Base-by-base conservation (phyloP, 1,140 invertebrate species). In the Ceratosolen solmsi region DNA sequence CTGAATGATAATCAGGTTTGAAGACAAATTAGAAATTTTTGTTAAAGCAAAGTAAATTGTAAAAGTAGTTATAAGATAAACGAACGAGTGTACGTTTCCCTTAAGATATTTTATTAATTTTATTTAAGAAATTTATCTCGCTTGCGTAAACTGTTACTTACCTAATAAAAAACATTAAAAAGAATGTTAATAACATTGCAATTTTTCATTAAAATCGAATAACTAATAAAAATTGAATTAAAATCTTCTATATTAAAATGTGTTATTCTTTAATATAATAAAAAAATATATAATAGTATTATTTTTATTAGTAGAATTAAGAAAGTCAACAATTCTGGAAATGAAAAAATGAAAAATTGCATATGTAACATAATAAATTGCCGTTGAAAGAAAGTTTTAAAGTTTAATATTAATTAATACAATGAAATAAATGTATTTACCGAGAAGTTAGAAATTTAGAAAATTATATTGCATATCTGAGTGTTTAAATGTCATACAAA, bases 1-100 rank as follows among this genome's bases (percentile, higher is more conserved):
- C 81, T 86, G 65, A 79, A 81, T 75, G 51, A 86, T 82, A 54
- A 58, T 63, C 71, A 38, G 58, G 22, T 11, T 5, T 22, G 30
- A 38, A 22, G 25, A 58, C 2, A 46, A 68, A 22, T 0, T 49
- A 65, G 17, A 46, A 49, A 81, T 7, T 25, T 81, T 76, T 75
- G 60, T 76, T 33, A 71, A 75, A 75, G 75, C 60, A 58, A 70
- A 81, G 75, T 68, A n/a, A 75, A 22, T 38, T 30, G 27, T 22
- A 30, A 41, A 41, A 72, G 11, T 72, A 13, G 27, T 58, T 51
- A 9, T 65, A 65, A 65, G 22, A 36, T 41, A 65, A 46, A 49
- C 20, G 30, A 15, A 27, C 36, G n/a, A 20, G 30, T 58, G 8
- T 58, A 46, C 25, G 17, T 9, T 27, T 36, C 20, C 20, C 41